Percentiles rank a stretch among this genome's conserved stretches.
Evolutionary conservation across 2,113 vertebrate species (phyloP).

Genomic region (Psittacus erithacus): DNA sequence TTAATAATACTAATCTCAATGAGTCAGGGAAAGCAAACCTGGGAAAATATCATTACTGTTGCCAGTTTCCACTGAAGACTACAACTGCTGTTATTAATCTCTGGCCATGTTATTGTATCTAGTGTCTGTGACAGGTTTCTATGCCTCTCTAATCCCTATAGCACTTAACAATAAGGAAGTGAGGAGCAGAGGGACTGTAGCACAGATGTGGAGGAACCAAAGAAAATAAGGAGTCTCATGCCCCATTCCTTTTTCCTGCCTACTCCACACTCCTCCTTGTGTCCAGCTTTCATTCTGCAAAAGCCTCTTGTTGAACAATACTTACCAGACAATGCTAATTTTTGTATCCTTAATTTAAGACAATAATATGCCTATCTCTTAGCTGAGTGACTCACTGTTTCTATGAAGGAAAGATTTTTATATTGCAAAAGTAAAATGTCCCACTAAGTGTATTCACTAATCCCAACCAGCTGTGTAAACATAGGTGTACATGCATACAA

Average conservation of each 20-base stretch:
- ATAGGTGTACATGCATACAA: accelerated
- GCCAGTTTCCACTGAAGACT: neutral
- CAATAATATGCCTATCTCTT: neutral
- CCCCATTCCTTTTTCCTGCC: neutral
- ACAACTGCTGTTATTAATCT: neutral
- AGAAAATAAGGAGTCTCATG: neutral
- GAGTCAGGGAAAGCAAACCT: neutral
- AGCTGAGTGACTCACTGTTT: neutral
- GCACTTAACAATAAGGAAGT: neutral
- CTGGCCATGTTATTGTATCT: neutral
- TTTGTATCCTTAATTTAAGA: neutral
- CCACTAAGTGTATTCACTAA: too few species aligned
- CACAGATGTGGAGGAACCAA: neutral
- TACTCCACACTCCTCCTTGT: neutral
- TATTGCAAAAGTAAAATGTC: neutral
- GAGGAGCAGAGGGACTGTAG: neutral
- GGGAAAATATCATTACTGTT: neutral
- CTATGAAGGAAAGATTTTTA: neutral
- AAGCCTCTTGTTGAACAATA: neutral
- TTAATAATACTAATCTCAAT: neutral
- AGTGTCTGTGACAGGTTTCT: neutral
- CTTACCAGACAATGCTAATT: neutral
- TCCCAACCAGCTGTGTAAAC: neutral
- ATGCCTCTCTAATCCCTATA: neutral
- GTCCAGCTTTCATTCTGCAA: neutral